These are phyloP conservation scores for Ancistrus triradiatus DNA, from an alignment of 2,113 vertebrate species.

Conservation along the genomic window DNA sequence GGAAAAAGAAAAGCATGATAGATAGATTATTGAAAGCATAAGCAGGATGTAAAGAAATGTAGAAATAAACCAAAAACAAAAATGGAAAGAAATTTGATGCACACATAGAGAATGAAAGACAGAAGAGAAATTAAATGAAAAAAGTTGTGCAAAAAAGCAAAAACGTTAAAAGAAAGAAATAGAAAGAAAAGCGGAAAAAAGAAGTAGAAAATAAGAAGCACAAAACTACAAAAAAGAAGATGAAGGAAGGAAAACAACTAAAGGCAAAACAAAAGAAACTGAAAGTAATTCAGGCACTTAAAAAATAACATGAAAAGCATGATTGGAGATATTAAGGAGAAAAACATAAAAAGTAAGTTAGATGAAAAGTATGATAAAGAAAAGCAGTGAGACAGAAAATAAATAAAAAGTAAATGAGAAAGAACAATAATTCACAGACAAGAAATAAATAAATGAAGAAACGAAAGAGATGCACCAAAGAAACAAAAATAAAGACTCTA, in stretches of 20 bases:
- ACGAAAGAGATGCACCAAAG: background rate
- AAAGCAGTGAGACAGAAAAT: background rate
- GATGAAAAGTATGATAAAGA: background rate
- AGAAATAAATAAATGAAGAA: background rate
- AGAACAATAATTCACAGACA: background rate
- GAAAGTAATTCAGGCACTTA: no score
- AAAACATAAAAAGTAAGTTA: no score
- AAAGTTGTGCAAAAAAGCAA: conserved; percentile 5
- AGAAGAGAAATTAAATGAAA: conserved; percentile 20
- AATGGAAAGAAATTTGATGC: conserved; percentile 22
- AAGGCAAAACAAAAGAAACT: no score
- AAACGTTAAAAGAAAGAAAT: background rate
- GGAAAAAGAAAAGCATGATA: no score
- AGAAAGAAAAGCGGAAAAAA: background rate
- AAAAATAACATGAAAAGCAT: no score
- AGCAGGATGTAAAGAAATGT: background rate
- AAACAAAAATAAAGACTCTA: background rate
- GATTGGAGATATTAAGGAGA: no score
- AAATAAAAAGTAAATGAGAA: background rate
- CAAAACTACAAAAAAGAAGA: background rate
- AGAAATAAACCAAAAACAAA: background rate
- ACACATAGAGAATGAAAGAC: conserved; percentile 46
- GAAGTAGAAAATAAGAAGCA: background rate
- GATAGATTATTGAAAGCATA: no score
- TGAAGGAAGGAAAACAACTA: no score